Evolutionary conservation across 2,113 vertebrate species (phyloP), one percentile per base, ranked within the genome.

Genomic region (Poeciliopsis turrubarensis): DNA sequence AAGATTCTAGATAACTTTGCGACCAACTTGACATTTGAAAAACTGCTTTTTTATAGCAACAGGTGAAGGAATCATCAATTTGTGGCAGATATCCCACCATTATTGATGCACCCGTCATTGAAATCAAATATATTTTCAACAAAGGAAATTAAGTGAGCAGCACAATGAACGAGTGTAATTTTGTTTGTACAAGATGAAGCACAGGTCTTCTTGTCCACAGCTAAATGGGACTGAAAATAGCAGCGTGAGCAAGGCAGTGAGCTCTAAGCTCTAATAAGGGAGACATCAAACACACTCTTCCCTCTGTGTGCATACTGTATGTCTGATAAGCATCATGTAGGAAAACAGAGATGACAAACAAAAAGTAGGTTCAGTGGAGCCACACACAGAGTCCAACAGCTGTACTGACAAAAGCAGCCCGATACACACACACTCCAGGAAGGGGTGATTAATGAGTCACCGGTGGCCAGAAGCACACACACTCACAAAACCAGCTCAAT

Each of bases 351-450:
- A 84, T 68, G 81, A 85, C 75, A 85, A 83, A 84, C 70, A 77
- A 60, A 81, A 78, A 79, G 77, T 76, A 60, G 37, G 79, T 78
- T 57, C 29, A 12, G 27, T 8, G 8, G 30, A 73, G 70, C 71
- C 76, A 68, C 44, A 70, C 60, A 60, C 74, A 47, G 65, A 87
- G 65, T 14, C 44, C 17, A 69, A 87, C 89, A 91, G 87, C 90
- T 91, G 89, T 37, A 80, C 71, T 31, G 78, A 88, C 84, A 77
- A 80, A 77, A 70, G 75, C 60, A 86, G 72, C 64, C 71, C 81
- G 19, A 37, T 12, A 37, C 10, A 37, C 34, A 37, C 70, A 74
- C 26, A 64, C 47, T 39, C 61, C 68, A 78, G 81, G 80, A 87
- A 73, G 81, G 70, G 60, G 65, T 70, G 69, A 80, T 73, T 80